Evolutionary conservation across 1,140 invertebrate genomes (phyloP), one percentile per base, ranked within the genome.

Genomic region (Trialeurodes vaporariorum): DNA sequence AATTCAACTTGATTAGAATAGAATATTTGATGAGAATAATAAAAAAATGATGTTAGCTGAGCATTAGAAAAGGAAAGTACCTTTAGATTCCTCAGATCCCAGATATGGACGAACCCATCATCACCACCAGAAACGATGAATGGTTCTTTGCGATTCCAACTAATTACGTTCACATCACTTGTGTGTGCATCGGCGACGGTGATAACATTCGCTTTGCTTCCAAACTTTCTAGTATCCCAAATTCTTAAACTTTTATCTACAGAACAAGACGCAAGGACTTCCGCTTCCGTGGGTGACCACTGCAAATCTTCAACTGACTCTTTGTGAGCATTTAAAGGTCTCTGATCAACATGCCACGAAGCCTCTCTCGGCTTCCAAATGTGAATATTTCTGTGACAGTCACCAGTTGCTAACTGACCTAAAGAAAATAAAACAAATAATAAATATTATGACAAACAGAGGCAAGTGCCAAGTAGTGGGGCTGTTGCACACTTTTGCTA

Each of bases 231-330:
- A 24, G 86, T 88, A 78, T 99, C 96, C 92, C 92, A 95, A 73
- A 94, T 91, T 76, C 90, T 86, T 69, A 94, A 90, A 71, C 88
- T 86, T 81, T 88, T 92, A 77, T 98, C 96, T 17, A 95, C 90
- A 27, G 96, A 98, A 81, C 96, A 98, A 12, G 94, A 93, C 60
- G 94, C 94, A 70, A 99, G 83, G 1, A 98, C 94, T 82, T 92
- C 88, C 75, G 79, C 83, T 82, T 99, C 97, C 81, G 89, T 97
- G 1, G 96, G 95, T 69, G 96, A 98, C 97, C 98, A 99, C 75
- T 98, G 94, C 68, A 99, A 82, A 80, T 99, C 98, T 83, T 99
- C 98, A 9, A 99, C 93, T 65, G 96, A 98, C 59, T 84, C 86
- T 24, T 86, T 88, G 76, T 99, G 97, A 1, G 91, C 94, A 69